A percentile compares a stretch with the other conserved stretches of the same genome.
These are phyloP conservation scores for Drosophila pectinifera DNA, from an alignment of 1,140 invertebrate genomes.

Conservation along the genomic window DNA sequence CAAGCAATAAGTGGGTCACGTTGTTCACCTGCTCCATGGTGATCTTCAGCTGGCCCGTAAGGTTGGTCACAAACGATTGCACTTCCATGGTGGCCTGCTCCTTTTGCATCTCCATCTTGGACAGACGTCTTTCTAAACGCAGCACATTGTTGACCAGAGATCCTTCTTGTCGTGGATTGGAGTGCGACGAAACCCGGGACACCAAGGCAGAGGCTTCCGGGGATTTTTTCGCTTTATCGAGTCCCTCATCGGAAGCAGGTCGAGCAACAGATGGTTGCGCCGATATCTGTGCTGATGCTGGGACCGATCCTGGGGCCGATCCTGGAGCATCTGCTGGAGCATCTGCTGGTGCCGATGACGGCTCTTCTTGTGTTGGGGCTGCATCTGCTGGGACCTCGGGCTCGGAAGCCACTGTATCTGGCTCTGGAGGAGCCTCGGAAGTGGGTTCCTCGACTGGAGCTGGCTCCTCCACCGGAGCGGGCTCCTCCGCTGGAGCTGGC, in stretches of 20 bases:
- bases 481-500: not conserved
- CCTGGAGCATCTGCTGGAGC: not conserved
- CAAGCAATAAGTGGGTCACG: constrained; percentile 65
- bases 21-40: constrained; percentile 75
- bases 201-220: not conserved
- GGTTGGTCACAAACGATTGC: constrained; percentile 11
- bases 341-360: not conserved
- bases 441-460: not conserved
- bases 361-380: constrained; percentile 4
- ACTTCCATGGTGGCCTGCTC: constrained; percentile 50
- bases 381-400: not conserved
- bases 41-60: constrained; percentile 63
- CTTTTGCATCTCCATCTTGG: constrained; percentile 60
- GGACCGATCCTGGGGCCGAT: not conserved
- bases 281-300: not conserved
- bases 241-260: no score
- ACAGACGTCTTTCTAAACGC: constrained; percentile 56
- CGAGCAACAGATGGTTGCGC: not conserved
- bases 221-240: not conserved
- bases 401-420: not conserved
- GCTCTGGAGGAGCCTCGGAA: not conserved
- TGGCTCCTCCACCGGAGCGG: not conserved
- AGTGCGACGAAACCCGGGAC: constrained; percentile 34
- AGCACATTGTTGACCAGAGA: constrained; percentile 25
- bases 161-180: constrained; percentile 30